phyloP scores from a whole-genome alignment of 2,797 vertebrate genomes.

The Sebastes ruberrimus region DNA sequence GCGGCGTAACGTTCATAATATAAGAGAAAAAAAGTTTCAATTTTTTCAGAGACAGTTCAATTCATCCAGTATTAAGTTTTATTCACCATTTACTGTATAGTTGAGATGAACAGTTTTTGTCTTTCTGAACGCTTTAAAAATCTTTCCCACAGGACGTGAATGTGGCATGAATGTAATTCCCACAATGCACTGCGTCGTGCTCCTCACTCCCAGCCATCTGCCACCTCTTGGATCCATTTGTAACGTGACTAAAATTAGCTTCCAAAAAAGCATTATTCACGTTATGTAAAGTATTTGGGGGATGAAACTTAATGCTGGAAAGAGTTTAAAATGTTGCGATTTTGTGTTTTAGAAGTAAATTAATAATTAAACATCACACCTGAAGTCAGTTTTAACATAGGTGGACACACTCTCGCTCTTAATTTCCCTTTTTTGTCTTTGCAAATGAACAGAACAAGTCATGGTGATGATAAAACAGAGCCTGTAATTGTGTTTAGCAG shows the following conservation, averaged over 20 bases:
- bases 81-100: background rate
- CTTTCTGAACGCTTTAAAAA: constrained; percentile 2
- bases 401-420: background rate
- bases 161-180: constrained; percentile 32
- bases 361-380: background rate
- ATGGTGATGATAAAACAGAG: background rate
- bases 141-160: constrained; percentile 26
- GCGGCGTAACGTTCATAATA: no score
- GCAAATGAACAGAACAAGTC: background rate
- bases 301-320: background rate
- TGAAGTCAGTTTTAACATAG: background rate
- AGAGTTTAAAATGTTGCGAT: background rate
- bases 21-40: no score
- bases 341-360: background rate
- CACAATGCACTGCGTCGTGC: constrained; percentile 31
- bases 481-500: background rate
- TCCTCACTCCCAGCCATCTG: constrained; percentile 52
- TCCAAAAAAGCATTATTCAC: background rate
- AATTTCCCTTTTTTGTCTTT: background rate
- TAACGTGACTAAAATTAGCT: background rate
- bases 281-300: constrained; percentile 2
- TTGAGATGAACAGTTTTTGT: background rate
- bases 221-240: constrained; percentile 28
- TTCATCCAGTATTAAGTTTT: background rate
- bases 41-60: background rate